phyloP scores from a whole-genome alignment of 2,888 invertebrate species.

The Celastrina argiolus region DNA sequence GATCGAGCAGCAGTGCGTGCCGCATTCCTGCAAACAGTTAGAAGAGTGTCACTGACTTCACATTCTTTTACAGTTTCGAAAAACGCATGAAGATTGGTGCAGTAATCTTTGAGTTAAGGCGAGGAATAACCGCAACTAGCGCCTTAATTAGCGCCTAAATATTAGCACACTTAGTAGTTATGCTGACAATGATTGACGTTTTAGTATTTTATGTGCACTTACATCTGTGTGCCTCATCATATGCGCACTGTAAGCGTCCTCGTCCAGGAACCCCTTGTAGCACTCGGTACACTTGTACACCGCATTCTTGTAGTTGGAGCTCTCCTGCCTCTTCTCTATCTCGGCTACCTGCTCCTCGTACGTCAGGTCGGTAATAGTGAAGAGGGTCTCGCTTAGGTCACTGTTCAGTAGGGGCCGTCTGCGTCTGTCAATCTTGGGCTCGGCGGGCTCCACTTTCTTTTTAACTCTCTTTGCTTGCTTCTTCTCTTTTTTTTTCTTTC shows the following conservation, averaged over 20 bases:
- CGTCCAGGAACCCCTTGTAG: conserved; percentile 62
- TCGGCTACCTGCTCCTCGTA: conserved; percentile 62
- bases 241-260: conserved; percentile 59
- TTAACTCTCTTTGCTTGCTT: conserved; percentile 35
- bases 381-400: conserved; percentile 59
- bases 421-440: conserved; percentile 56
- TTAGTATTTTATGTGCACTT: conserved; percentile 36
- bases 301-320: conserved; percentile 58
- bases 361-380: conserved; percentile 54
- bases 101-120: too few relatives aligned
- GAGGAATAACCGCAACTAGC: too few relatives aligned
- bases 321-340: conserved; percentile 57
- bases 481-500: conserved; percentile 38
- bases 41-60: not conserved
- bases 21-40: conserved; percentile 50
- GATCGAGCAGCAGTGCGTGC: conserved; percentile 57
- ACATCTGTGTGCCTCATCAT: conserved; percentile 58
- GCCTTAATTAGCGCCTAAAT: too few relatives aligned
- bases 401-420: conserved; percentile 60
- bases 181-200: too few relatives aligned
- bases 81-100: too few relatives aligned
- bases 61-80: too few relatives aligned
- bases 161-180: too few relatives aligned
- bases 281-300: conserved; percentile 60
- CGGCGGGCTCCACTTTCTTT: conserved; percentile 33